These are phyloP conservation scores for Pollimyrus isidori DNA, from an alignment of 2,113 vertebrate species.

Conservation along the genomic window DNA sequence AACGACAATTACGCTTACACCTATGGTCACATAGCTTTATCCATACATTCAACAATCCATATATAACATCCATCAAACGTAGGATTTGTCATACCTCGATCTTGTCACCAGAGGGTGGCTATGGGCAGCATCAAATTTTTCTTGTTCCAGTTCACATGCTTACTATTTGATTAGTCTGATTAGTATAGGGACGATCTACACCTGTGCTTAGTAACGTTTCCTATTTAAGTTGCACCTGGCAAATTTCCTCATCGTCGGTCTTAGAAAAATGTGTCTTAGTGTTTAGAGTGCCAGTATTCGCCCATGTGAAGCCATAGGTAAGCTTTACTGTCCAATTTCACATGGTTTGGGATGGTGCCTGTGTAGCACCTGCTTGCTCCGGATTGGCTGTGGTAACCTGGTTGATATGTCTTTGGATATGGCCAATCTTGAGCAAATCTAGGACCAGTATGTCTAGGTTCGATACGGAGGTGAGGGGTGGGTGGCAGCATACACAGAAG, in stretches of 20 bases:
- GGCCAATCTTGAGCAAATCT: no score
- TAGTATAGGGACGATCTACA: background rate
- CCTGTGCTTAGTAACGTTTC: background rate
- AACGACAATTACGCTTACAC: background rate
- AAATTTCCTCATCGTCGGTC: background rate
- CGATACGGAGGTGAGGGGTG: no score
- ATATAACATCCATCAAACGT: background rate
- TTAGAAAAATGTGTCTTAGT: background rate
- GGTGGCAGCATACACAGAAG: no score
- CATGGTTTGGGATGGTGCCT: background rate
- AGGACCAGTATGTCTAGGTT: no score
- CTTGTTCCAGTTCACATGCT: background rate
- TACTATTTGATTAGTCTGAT: background rate
- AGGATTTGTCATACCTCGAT: background rate
- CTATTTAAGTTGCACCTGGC: background rate
- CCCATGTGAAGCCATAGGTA: no score
- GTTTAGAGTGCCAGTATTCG: background rate
- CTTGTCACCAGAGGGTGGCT: background rate
- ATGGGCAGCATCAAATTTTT: background rate
- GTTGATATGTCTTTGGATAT: no score
- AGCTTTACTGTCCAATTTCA: background rate
- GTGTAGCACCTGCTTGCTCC: no score
- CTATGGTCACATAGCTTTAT: background rate
- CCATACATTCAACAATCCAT: background rate
- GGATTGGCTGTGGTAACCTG: no score